A percentile compares a stretch with the other conserved stretches of the same genome.
Conservation (phyloP, 2,797 vertebrate species). For the Chromobotia macracanthus region DNA sequence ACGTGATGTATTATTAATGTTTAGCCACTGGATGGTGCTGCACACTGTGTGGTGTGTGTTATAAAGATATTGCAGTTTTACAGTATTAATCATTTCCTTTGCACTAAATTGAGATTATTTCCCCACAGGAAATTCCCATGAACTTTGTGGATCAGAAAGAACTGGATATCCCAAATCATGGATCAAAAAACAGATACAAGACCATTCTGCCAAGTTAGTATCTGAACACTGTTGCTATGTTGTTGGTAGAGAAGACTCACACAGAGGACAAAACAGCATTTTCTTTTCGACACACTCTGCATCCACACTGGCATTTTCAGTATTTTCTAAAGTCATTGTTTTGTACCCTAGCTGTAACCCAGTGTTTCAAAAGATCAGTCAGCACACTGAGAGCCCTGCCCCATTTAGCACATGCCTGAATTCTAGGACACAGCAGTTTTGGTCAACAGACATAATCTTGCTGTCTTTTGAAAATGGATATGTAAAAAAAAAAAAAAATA, state of each 20-base stretch:
- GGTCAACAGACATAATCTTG: no score
- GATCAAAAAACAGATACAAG: constrained; percentile 96
- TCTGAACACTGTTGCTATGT: not conserved
- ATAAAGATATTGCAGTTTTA: not conserved
- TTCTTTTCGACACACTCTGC: not conserved
- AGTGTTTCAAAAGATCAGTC: no score
- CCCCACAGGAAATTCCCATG: constrained; percentile 94
- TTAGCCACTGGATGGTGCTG: not conserved
- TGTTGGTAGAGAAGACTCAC: no score
- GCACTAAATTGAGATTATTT: not conserved
- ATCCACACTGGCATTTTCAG: not conserved
- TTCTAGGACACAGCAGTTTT: no score
- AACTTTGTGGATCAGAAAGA: constrained; percentile 97
- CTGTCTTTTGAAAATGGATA: no score
- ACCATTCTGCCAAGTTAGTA: constrained; percentile 96
- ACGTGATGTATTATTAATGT: not conserved
- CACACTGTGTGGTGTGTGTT: no score
- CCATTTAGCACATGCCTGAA: no score
- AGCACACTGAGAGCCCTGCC: no score
- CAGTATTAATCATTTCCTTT: no score
- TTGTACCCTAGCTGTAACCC: no score
- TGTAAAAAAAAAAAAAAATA: no score
- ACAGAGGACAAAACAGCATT: not conserved
- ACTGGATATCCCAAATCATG: constrained; percentile 90
- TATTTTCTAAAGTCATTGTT: not conserved